Base-by-base conservation (phyloP, 2,113 vertebrate genomes). In the Lepisosteus oculatus region DNA sequence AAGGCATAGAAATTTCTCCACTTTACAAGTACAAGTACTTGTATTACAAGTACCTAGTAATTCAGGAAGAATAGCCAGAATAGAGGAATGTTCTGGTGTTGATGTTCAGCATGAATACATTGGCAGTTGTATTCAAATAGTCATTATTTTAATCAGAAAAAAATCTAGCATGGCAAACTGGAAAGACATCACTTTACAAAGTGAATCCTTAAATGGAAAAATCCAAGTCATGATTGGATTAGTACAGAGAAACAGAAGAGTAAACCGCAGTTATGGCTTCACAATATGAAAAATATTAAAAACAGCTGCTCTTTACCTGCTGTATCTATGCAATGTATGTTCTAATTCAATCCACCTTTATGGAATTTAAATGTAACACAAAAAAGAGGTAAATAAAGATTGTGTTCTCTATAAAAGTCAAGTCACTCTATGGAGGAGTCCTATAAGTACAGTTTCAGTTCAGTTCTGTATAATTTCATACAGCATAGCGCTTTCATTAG, bases 231-330 rank as follows among this genome's bases (percentile, higher is more conserved):
- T 59, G 29, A 29, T 29, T 29, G 56, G 15, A 59, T 8, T n/a
- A 59, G 17, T 55, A 55, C 55, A 44, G n/a, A 67, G 67, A 68
- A 72, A 65, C 7, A 68, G 3, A 43, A 43, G 8, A 12, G 42
- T 3, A 47, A 51, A 62, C 2, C 8, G 62, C 43, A 65, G 55
- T 62, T 70, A 67, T 42, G 56, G 29, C 72, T 72, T 72, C 44
- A 55, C 64, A 72, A 75, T 70, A 69, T 61, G 7, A 74, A 29
- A 74, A 72, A 66, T 41, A 69, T 69, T 67, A 11, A 65, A 45
- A 44, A 51, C 57, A 44, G 51, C 11, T 55, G 45, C 13, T 29
- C 29, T 29, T 29, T 29, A 29, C 29, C 29, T 29, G 29, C 29
- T 51, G 47, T 2, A 51, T 51, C 9, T 29, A 29, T 56, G 3